A percentile compares a stretch with the other conserved stretches of the same genome.
phyloP scores from a whole-genome alignment of 2,113 vertebrate species.

The Silurus asotus region DNA sequence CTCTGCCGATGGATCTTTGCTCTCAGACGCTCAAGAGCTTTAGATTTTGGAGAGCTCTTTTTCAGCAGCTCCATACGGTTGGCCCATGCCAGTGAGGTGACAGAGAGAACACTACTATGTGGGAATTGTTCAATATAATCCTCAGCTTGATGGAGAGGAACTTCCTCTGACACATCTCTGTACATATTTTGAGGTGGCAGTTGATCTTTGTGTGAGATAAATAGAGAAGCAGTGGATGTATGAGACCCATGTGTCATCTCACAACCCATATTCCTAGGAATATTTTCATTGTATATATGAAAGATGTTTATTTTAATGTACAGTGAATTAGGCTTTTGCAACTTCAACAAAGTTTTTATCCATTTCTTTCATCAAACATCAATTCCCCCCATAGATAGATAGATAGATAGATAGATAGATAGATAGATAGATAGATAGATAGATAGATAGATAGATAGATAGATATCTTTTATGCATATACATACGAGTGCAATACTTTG shows the following conservation, averaged over 20 bases:
- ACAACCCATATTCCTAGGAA: not conserved
- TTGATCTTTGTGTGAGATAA: not conserved
- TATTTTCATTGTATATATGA: not conserved
- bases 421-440: too few species aligned
- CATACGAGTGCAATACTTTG: not conserved
- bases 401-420: too few species aligned
- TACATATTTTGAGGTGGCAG: not conserved
- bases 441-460: too few species aligned
- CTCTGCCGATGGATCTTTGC: slow-evolving; percentile 40
- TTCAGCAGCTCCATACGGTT: slow-evolving; percentile 32
- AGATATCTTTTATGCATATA: not conserved
- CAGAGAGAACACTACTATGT: slow-evolving; percentile 19
- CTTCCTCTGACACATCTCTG: not conserved
- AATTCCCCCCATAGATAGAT: not conserved
- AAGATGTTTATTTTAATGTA: not conserved
- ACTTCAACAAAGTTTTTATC: too few species aligned
- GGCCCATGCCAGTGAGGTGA: not conserved
- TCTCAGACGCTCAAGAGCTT: slow-evolving; percentile 8
- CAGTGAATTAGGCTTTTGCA: not conserved
- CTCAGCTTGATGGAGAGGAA: not conserved
- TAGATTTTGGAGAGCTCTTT: slow-evolving; percentile 21
- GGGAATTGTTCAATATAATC: not conserved
- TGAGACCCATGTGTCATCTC: not conserved
- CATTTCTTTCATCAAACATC: too few species aligned
- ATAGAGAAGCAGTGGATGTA: not conserved